These are phyloP conservation scores for Picus viridis DNA, from an alignment of 2,797 vertebrate genomes.

Conservation along the genomic window DNA sequence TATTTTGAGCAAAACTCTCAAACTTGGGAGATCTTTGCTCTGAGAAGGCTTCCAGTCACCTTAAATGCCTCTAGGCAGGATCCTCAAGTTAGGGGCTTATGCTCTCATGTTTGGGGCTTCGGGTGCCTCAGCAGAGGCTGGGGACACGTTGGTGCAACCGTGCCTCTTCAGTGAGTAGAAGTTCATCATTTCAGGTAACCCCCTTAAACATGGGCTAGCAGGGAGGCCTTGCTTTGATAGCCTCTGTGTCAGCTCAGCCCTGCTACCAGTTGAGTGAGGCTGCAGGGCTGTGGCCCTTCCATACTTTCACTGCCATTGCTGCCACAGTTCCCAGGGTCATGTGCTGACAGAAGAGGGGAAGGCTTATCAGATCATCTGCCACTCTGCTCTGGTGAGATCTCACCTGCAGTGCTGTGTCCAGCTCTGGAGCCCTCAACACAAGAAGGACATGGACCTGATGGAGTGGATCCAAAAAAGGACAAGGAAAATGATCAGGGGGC, in stretches of 20 bases:
- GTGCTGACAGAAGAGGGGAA: neutral
- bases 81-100: neutral
- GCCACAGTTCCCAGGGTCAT: neutral
- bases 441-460: too few species aligned
- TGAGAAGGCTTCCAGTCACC: neutral
- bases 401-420: too few species aligned
- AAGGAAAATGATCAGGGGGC: too few species aligned
- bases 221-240: neutral
- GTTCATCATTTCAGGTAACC: neutral
- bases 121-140: neutral
- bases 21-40: neutral
- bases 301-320: neutral
- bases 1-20: neutral
- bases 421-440: too few species aligned
- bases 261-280: neutral
- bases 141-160: neutral
- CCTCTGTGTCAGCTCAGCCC: neutral
- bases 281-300: neutral
- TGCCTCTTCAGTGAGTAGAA: neutral
- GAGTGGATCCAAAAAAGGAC: too few species aligned
- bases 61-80: neutral
- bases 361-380: neutral
- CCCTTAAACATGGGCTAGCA: accelerated
- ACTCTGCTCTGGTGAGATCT: too few species aligned
- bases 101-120: accelerated